phyloP scores from a whole-genome alignment of 2,888 invertebrate species.

The Lomographa bimaculata region DNA sequence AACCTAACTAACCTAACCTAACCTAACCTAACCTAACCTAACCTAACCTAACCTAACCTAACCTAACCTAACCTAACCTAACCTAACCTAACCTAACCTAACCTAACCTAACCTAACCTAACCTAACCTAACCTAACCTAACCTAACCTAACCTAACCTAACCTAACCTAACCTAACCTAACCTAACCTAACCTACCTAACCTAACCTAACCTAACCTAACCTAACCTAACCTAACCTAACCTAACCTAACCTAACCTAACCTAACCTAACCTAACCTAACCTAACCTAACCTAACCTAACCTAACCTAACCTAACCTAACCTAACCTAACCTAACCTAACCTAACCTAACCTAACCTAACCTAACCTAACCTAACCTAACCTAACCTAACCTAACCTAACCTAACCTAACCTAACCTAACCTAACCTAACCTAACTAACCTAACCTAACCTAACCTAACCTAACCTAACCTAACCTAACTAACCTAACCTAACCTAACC shows the following conservation, averaged over 20 bases:
- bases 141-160: slow-evolving; percentile 4
- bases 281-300: too few species aligned
- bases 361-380: slow-evolving; percentile 20
- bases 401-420: slow-evolving; percentile 28
- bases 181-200: slow-evolving; percentile 22
- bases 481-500: slow-evolving; percentile 24
- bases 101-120: slow-evolving; percentile 14
- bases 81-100: slow-evolving; percentile 8
- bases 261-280: too few species aligned
- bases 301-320: too few species aligned
- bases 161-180: slow-evolving; percentile 5
- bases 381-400: slow-evolving; percentile 27
- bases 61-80: too few species aligned
- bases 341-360: slow-evolving; percentile 15
- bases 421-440: slow-evolving; percentile 29
- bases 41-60: slow-evolving; percentile 11
- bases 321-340: slow-evolving; percentile 20
- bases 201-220: slow-evolving; percentile 22
- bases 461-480: slow-evolving; percentile 25
- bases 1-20: slow-evolving; percentile 18
- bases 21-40: slow-evolving; percentile 17
- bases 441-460: slow-evolving; percentile 13
- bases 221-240: slow-evolving; percentile 20
- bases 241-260: slow-evolving; percentile 22
- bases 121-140: slow-evolving; percentile 3